Evolutionary conservation across 1,140 invertebrate species (phyloP), one percentile per base, ranked within the genome.

Genomic region (Pristionchus pacificus): DNA sequence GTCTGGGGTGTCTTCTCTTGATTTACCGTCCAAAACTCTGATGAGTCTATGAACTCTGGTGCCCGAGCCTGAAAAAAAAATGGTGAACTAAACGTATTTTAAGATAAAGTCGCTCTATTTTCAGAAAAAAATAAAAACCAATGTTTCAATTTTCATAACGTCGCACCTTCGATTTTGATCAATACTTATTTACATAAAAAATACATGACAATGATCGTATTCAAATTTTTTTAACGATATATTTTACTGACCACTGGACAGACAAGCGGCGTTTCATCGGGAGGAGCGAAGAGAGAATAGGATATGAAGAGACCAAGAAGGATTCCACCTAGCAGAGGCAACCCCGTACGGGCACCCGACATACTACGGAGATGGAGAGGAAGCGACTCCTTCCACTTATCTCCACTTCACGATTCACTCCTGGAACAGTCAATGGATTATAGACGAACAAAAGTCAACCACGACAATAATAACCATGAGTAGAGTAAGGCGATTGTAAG

Each of bases 1-100:
- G 66, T 66, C 68, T 73, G 67, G 1, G 71, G 71, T 28, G 71
- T 62, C 3, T 65, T 58, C 24, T 73, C 66, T 6, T 73, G 65
- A 25, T 71, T 59, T 1, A 62, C 60, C 2, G 60, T 30, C 29
- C 25, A 61, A 27, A 10, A n/a, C 15, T 68, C 15, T 55, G 68
- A 32, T 58, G 25, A 0, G 68, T 32, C 32, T 69, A 68, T 2
- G 49, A 19, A 32, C 69, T 66, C 57, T 61, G 60, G 32, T 68
- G 65, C 30, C 25, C 14, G 29, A 2, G 31, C 27, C 65, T 49
- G 24, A 32, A 29, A 10, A 57, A 29, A 24, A 10, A 14, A 29
- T 65, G 19, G 49, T 10, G 33, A 32, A 27, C 19, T n/a, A 14
- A 24, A 1, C 65, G 65, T 57, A 28, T 28, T 49, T 65, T 14